Conservation (phyloP, 2,113 vertebrate genomes). For the Oxyura jamaicensis region DNA sequence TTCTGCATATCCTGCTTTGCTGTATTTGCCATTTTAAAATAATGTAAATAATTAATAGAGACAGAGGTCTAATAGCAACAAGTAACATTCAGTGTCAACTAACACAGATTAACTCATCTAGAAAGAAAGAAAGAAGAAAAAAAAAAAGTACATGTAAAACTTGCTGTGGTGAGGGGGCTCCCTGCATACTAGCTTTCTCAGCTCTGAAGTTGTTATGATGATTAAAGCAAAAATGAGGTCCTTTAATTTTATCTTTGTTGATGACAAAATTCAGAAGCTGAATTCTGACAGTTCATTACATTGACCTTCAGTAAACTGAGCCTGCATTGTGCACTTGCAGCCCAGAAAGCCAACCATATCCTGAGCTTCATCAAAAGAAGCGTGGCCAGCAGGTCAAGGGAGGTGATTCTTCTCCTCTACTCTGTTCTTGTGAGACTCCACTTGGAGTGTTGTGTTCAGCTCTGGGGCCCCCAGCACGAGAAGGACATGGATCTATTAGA, state of each 20-base stretch:
- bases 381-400: too few relatives aligned
- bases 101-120: background rate
- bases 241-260: background rate
- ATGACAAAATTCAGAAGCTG: background rate
- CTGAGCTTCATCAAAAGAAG: too few relatives aligned
- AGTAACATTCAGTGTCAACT: background rate
- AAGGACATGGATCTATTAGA: too few relatives aligned
- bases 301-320: background rate
- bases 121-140: background rate
- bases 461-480: too few relatives aligned
- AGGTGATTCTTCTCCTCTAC: too few relatives aligned
- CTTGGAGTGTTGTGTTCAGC: too few relatives aligned
- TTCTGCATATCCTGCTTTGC: background rate
- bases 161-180: background rate
- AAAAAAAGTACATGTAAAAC: background rate
- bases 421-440: too few relatives aligned
- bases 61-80: background rate
- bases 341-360: too few relatives aligned
- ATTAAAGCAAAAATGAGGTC: background rate
- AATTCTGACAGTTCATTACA: background rate
- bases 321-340: too few relatives aligned
- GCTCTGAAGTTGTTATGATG: background rate
- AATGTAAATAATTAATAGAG: background rate
- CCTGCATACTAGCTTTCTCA: background rate
- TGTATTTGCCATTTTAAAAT: background rate